These are phyloP conservation scores for Sturmia bella DNA, from an alignment of 2,888 invertebrate species.

Conservation along the genomic window DNA sequence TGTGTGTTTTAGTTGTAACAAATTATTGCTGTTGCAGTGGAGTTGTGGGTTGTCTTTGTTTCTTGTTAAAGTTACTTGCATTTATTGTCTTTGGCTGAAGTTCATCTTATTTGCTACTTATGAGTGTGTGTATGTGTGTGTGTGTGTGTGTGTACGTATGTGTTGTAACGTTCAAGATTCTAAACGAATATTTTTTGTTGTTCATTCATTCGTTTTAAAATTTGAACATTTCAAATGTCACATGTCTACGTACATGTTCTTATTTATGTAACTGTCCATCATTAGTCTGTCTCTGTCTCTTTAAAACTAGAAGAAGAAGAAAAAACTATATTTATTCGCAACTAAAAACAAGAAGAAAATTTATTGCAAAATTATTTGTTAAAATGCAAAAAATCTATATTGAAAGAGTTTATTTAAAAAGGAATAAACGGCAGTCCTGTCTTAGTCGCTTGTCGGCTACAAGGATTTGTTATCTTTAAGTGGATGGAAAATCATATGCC, in stretches of 20 bases:
- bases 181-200: slow-evolving; percentile 32
- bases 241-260: slow-evolving; percentile 67
- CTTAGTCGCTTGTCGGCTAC: background rate
- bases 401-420: no score
- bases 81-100: slow-evolving; percentile 64
- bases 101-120: slow-evolving; percentile 30
- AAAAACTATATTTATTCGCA: background rate
- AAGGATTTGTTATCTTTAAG: slow-evolving; percentile 35
- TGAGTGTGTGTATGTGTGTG: slow-evolving; percentile 6
- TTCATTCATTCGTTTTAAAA: slow-evolving; percentile 50
- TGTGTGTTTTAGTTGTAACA: slow-evolving; percentile 14
- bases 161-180: slow-evolving; percentile 10
- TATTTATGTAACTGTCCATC: slow-evolving; percentile 70
- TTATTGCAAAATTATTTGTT: slow-evolving; percentile 47
- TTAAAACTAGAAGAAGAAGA: slow-evolving; percentile 40
- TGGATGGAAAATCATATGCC: background rate
- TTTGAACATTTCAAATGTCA: slow-evolving; percentile 69
- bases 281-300: slow-evolving; percentile 65
- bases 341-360: slow-evolving; percentile 50
- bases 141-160: slow-evolving; percentile 4
- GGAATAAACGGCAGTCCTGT: no score
- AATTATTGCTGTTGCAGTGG: slow-evolving; percentile 24
- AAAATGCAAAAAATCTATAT: background rate
- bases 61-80: slow-evolving; percentile 59
- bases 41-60: slow-evolving; percentile 42